phyloP scores from a whole-genome alignment of 2,113 vertebrate species.

The Etheostoma cragini region DNA sequence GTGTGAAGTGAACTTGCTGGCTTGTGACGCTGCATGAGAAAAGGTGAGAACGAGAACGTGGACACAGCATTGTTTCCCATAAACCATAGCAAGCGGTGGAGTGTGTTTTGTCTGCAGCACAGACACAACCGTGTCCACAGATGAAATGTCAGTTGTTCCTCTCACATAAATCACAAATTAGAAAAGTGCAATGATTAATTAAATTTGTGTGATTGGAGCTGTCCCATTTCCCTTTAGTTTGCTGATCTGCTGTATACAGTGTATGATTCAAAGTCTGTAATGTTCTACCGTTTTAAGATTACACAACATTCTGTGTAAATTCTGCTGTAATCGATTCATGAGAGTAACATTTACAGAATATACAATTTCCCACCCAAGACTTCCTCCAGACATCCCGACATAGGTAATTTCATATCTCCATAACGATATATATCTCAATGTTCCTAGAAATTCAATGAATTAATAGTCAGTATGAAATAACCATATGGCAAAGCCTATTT shows the following conservation, averaged over 20 bases:
- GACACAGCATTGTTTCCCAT: conserved; percentile 43
- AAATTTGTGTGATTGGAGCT: neutral
- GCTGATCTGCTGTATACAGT: neutral
- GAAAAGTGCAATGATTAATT: too few species aligned
- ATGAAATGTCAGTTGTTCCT: too few species aligned
- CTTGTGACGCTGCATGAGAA: conserved; percentile 73
- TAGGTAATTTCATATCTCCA: too few species aligned
- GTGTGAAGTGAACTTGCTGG: conserved; percentile 74
- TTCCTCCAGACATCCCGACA: neutral
- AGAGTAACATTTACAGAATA: neutral
- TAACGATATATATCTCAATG: too few species aligned
- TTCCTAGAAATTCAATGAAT: too few species aligned
- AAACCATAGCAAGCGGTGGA: conserved; percentile 21
- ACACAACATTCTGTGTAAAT: neutral
- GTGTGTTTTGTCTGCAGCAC: neutral
- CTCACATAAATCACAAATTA: too few species aligned
- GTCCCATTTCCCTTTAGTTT: conserved; percentile 14
- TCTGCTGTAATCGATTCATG: neutral
- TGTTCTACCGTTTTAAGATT: neutral
- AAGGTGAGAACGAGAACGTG: conserved; percentile 53
- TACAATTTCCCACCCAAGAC: neutral
- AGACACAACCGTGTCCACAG: neutral
- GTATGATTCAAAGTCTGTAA: conserved; percentile 30
- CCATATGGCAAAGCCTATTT: too few species aligned
- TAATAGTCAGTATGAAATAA: too few species aligned